Evolutionary conservation across 2,113 vertebrate genomes (phyloP).

Genomic region (Oryzias curvinotus): DNA sequence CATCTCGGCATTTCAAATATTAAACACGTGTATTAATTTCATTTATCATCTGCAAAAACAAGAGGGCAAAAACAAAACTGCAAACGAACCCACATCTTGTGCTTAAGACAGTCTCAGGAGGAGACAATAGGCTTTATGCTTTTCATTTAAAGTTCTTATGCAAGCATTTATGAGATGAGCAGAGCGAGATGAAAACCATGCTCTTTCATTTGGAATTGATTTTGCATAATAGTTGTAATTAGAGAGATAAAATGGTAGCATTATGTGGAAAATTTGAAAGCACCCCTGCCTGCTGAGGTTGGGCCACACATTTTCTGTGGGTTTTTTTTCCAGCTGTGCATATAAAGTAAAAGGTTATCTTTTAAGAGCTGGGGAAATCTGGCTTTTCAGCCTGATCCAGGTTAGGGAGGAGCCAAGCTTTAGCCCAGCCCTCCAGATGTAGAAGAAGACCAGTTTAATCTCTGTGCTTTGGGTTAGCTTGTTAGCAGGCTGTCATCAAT

Average conservation of each 20-base stretch:
- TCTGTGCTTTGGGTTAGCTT: conserved; percentile 31
- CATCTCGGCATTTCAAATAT: conserved; percentile 77
- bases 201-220: conserved; percentile 44
- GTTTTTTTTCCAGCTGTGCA: conserved; percentile 6
- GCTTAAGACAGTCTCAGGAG: conserved; percentile 57
- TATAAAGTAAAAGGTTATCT: conserved; percentile 6
- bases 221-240: conserved; percentile 49
- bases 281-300: conserved; percentile 6
- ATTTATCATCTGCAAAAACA: conserved; percentile 79
- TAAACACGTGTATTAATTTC: conserved; percentile 79
- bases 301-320: not conserved
- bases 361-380: conserved; percentile 1
- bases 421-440: conserved; percentile 26
- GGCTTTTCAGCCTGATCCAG: conserved; percentile 33
- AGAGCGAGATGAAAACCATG: conserved; percentile 37
- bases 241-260: conserved; percentile 34
- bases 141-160: conserved; percentile 49
- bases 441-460: conserved; percentile 41
- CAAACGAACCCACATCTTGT: conserved; percentile 66
- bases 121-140: conserved; percentile 38
- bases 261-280: conserved; percentile 21
- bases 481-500: conserved; percentile 51
- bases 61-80: conserved; percentile 72
- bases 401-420: conserved; percentile 34
- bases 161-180: conserved; percentile 45